Evolutionary conservation across 2,888 invertebrate genomes (phyloP), one percentile per base, ranked within the genome.

Genomic region (Clunio marinus): DNA sequence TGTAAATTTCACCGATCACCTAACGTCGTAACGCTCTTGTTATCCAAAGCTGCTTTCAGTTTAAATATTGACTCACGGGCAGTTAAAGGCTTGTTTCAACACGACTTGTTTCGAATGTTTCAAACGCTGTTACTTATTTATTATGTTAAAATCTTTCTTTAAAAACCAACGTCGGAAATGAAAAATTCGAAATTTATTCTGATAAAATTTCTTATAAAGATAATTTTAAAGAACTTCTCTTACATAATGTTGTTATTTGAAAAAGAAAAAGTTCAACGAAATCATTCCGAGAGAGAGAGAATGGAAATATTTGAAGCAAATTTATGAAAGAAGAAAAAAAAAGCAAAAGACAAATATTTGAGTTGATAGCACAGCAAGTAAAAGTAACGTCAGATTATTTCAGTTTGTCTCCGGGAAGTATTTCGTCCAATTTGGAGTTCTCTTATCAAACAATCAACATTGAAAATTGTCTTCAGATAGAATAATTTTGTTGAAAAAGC

Each of bases 401-500:
- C 25, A 24, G 22, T 27, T 57, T 57, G 13, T n/a, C n/a, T 57
- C 27, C 57, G 25, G 15, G 27, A 51, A 15, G 10, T 22, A 59
- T 27, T 32, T 8, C 10, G 32, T 28, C 27, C 28, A 37, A 13
- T 62, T 41, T 24, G 20, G 35, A 37, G 15, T 8, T 45, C 25
- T 65, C 28, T 66, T 66, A 55, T 55, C 55, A 66, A 51, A 32
- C 15, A 66, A 66, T 66, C 66, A 66, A 45, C 66, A 66, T 66
- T 32, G 17, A 25, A 35, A 51, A 51, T 66, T 37, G 41, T 20
- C 22, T 41, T 65, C 46, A 25, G 27, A 37, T 62, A 35, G 32
- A 59, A 35, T 32, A 41, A 22, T 62, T 65, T 20, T 57, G 57
- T 57, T 25, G 22, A 27, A 2, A n/a, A 28, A 58, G 25, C 22